These are phyloP conservation scores for Lottia gigantea DNA, from an alignment of 2,888 invertebrate species.

Conservation along the genomic window DNA sequence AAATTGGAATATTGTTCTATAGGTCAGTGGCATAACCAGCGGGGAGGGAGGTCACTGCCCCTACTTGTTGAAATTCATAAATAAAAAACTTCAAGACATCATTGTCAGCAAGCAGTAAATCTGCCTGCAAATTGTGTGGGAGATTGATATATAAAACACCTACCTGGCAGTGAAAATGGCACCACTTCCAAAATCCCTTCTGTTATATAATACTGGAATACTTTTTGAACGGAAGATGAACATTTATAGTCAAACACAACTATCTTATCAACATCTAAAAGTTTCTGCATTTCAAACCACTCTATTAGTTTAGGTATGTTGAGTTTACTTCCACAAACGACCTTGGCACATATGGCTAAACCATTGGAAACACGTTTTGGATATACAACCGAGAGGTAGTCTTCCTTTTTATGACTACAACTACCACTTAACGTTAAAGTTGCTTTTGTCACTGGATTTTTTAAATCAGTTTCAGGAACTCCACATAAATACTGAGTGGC, in stretches of 20 bases:
- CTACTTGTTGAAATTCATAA: too few species aligned
- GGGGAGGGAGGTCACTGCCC: too few species aligned
- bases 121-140: too few species aligned
- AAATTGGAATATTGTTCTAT: too few species aligned
- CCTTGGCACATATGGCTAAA: conserved; percentile 19
- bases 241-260: conserved; percentile 24
- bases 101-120: too few species aligned
- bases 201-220: conserved; percentile 16
- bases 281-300: conserved; percentile 33
- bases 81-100: too few species aligned
- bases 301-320: conserved; percentile 31
- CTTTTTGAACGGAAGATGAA: neutral
- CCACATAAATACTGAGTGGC: neutral
- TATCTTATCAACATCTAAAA: conserved; percentile 31
- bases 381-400: conserved; percentile 6
- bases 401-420: neutral
- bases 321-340: conserved; percentile 17
- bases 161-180: conserved; percentile 19
- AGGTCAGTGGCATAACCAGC: too few species aligned
- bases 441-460: neutral
- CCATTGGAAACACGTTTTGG: conserved; percentile 4
- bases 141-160: neutral
- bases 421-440: neutral
- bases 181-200: conserved; percentile 14
- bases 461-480: neutral